phyloP scores from a whole-genome alignment of 1,140 invertebrate genomes.

The Dreissena rostriformis region DNA sequence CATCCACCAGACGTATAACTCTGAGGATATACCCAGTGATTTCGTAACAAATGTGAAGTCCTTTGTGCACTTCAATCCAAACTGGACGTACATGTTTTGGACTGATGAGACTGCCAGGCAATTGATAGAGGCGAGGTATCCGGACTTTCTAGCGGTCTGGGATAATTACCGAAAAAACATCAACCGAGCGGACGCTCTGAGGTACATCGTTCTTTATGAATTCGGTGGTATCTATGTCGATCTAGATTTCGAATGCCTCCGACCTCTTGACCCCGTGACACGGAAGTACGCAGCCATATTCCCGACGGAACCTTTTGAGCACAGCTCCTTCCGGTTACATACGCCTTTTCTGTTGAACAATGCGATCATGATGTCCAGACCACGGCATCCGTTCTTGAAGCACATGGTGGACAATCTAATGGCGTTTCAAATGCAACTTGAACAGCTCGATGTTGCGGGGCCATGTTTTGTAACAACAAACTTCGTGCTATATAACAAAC shows the following conservation, averaged over 20 bases:
- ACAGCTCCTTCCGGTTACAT: constrained; percentile 61
- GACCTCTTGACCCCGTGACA: constrained; percentile 63
- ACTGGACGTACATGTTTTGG: constrained; percentile 76
- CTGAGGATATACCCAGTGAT: too few relatives aligned
- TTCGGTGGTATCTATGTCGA: constrained; percentile 75
- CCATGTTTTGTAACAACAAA: constrained; percentile 68
- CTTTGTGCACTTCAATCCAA: constrained; percentile 65
- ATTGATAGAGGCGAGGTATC: constrained; percentile 64
- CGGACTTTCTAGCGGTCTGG: constrained; percentile 62
- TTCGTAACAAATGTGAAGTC: constrained; percentile 61
- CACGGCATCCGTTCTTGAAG: constrained; percentile 71
- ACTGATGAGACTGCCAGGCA: constrained; percentile 68
- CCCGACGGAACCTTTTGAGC: constrained; percentile 70
- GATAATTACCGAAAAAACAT: constrained; percentile 58
- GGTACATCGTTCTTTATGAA: too few relatives aligned
- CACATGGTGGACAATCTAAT: constrained; percentile 63
- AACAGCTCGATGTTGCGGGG: constrained; percentile 67
- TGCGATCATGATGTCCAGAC: constrained; percentile 69
- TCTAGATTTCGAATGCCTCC: constrained; percentile 72
- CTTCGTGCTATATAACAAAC: constrained; percentile 59
- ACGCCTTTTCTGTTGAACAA: constrained; percentile 68
- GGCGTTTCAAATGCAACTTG: constrained; percentile 62
- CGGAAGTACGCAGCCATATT: constrained; percentile 69
- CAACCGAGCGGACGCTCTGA: constrained; percentile 63
- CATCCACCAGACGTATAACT: too few relatives aligned